A percentile compares a stretch with the other conserved stretches of the same genome.
phyloP scores from a whole-genome alignment of 2,888 invertebrate species.

The Brenthis daphne region DNA sequence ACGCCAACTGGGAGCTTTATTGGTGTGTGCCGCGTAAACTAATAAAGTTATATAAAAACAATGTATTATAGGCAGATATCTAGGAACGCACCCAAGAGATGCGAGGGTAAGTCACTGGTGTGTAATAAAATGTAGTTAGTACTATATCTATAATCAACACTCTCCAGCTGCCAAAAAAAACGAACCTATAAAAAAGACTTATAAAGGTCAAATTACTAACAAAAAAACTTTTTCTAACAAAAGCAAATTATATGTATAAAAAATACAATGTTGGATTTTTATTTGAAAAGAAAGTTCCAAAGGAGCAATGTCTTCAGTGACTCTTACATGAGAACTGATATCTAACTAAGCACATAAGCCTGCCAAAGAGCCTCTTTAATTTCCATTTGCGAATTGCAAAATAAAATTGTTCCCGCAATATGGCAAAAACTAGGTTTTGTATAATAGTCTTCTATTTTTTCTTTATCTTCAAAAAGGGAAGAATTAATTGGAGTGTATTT shows the following conservation, averaged over 20 bases:
- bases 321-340: conserved; percentile 32
- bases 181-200: too few relatives aligned
- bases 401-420: conserved; percentile 26
- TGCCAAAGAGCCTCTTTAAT: conserved; percentile 30
- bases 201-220: conserved; percentile 3
- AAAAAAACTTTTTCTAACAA: background rate
- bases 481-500: too few relatives aligned
- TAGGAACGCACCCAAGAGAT: too few relatives aligned
- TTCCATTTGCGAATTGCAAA: conserved; percentile 34
- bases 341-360: conserved; percentile 35
- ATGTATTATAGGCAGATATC: too few relatives aligned
- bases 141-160: too few relatives aligned
- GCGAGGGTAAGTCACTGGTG: too few relatives aligned
- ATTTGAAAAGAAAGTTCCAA: conserved; percentile 31
- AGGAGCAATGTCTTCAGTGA: conserved; percentile 22
- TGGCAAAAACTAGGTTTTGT: conserved; percentile 23
- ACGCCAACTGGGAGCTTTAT: too few relatives aligned
- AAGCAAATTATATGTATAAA: conserved; percentile 12
- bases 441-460: conserved; percentile 14
- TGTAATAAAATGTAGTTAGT: too few relatives aligned
- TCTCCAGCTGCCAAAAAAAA: too few relatives aligned
- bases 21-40: too few relatives aligned
- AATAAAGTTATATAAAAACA: too few relatives aligned
- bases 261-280: conserved; percentile 17
- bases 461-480: too few relatives aligned